These are phyloP conservation scores for Heliconius ethilla DNA, from an alignment of 2,888 invertebrate genomes.

Conservation along the genomic window DNA sequence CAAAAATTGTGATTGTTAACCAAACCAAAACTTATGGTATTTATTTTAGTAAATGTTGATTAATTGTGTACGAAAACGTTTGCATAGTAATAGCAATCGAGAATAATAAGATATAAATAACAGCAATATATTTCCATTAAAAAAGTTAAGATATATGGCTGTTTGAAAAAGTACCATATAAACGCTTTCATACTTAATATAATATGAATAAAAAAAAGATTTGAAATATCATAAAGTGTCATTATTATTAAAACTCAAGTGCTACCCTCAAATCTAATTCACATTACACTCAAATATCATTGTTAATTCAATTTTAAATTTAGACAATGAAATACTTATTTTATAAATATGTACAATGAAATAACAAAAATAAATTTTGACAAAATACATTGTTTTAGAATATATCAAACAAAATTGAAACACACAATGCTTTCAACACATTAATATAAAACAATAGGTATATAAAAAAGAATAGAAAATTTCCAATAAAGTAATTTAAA, in stretches of 20 bases:
- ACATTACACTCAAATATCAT: neutral
- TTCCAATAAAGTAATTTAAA: constrained; percentile 1
- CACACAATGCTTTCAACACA: constrained; percentile 24
- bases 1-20: constrained; percentile 33
- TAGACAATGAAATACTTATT: neutral
- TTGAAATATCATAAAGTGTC: neutral
- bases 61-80: neutral
- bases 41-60: constrained; percentile 34
- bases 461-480: neutral
- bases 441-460: neutral
- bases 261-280: neutral
- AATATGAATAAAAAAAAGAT: constrained; percentile 1
- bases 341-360: neutral
- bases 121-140: neutral
- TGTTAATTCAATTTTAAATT: neutral
- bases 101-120: too few relatives aligned
- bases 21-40: constrained; percentile 40
- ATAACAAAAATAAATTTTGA: constrained; percentile 16
- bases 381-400: constrained; percentile 14
- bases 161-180: neutral
- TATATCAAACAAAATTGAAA: constrained; percentile 2
- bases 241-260: constrained; percentile 10
- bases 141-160: neutral
- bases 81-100: neutral
- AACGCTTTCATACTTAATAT: neutral